These are phyloP conservation scores for Miniopterus natalensis DNA, from an alignment of 2,113 vertebrate species.

Conservation along the genomic window DNA sequence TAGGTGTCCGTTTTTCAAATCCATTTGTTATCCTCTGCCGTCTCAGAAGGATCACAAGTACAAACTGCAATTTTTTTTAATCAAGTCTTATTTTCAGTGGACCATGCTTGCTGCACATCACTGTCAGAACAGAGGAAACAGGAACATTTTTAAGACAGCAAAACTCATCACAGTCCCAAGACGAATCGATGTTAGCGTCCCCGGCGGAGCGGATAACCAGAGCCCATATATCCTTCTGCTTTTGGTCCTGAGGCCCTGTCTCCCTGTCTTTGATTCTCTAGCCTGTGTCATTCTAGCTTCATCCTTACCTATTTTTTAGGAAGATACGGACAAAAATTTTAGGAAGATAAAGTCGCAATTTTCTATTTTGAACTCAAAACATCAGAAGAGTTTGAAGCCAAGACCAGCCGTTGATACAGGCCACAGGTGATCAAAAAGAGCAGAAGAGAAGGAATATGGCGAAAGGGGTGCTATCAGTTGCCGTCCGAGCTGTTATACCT, in stretches of 20 bases:
- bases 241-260: neutral
- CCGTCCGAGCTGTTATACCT: neutral
- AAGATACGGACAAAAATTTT: neutral
- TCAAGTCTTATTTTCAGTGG: conserved; percentile 49
- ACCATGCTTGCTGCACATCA: neutral
- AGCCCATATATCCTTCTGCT: neutral
- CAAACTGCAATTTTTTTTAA: conserved; percentile 27
- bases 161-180: neutral
- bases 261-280: neutral
- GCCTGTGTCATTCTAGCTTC: neutral
- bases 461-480: neutral
- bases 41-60: conserved; percentile 4
- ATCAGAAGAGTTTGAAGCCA: neutral
- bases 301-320: neutral
- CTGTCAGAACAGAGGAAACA: neutral
- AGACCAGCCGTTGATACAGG: neutral
- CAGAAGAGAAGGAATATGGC: neutral
- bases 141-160: neutral
- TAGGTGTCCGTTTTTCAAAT: neutral
- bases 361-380: neutral
- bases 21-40: conserved; percentile 40
- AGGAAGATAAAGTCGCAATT: neutral
- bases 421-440: neutral
- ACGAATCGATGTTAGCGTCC: neutral
- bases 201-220: neutral